phyloP scores from a whole-genome alignment of 2,113 vertebrate genomes.

The Heterocephalus glaber region DNA sequence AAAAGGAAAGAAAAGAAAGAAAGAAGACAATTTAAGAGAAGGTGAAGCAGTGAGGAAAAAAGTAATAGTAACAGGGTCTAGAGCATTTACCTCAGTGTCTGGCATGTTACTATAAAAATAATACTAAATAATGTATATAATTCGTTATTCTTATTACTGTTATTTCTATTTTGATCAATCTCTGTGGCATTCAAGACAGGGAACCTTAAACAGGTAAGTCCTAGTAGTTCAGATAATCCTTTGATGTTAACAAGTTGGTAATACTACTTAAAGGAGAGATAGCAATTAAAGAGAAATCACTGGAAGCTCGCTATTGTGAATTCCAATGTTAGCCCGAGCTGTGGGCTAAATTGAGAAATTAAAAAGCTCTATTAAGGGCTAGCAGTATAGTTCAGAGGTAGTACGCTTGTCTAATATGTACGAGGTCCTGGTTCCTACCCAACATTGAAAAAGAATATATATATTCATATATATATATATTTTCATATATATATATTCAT shows the following conservation, averaged over 20 bases:
- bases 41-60: not conserved
- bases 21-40: not conserved
- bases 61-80: not conserved
- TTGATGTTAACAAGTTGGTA: not conserved
- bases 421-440: not conserved
- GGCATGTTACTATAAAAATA: not conserved
- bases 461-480: not conserved
- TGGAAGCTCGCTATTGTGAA: too few relatives aligned
- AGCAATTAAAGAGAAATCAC: not conserved
- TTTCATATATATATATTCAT: not conserved
- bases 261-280: not conserved
- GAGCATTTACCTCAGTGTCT: not conserved
- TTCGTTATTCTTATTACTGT: not conserved
- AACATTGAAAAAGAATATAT: not conserved
- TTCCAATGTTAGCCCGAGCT: too few relatives aligned
- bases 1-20: not conserved
- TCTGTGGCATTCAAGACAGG: not conserved
- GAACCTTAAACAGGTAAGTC: not conserved
- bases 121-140: not conserved
- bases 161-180: not conserved
- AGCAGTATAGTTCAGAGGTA: not conserved
- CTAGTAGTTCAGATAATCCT: not conserved
- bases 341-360: not conserved
- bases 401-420: not conserved
- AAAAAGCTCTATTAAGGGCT: not conserved